Conservation (phyloP, 2,888 invertebrate genomes). For the Hirtodrosophila confusa region DNA sequence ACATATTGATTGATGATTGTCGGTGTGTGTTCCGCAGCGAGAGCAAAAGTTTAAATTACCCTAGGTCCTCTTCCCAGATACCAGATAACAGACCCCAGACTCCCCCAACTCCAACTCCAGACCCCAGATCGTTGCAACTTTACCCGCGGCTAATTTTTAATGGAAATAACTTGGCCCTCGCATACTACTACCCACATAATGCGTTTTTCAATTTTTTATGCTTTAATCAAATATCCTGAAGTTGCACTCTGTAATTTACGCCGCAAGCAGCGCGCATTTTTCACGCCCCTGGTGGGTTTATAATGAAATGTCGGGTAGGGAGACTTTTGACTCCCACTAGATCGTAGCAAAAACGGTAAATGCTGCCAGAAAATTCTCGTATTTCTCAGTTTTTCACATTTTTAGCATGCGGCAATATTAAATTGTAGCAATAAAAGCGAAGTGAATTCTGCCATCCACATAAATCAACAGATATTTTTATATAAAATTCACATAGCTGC, state of each 20-base stretch:
- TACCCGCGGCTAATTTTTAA: conserved; percentile 67
- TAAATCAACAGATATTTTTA: conserved; percentile 65
- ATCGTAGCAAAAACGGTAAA: conserved; percentile 9
- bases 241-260: conserved; percentile 52
- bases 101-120: not conserved
- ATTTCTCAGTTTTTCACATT: conserved; percentile 35
- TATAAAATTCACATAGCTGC: conserved; percentile 32
- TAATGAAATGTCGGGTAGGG: not conserved
- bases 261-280: conserved; percentile 39
- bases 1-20: conserved; percentile 76
- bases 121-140: conserved; percentile 27
- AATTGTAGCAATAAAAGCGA: conserved; percentile 52
- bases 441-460: conserved; percentile 41
- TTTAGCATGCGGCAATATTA: conserved; percentile 36
- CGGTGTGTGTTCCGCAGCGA: conserved; percentile 46
- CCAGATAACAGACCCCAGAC: not conserved
- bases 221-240: conserved; percentile 63
- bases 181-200: conserved; percentile 22
- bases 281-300: conserved; percentile 24
- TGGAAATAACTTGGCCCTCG: conserved; percentile 64
- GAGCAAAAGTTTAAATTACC: conserved; percentile 70
- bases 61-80: conserved; percentile 27
- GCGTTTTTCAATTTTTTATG: conserved; percentile 56
- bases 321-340: conserved; percentile 15
- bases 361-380: conserved; percentile 10